Base-by-base conservation (phyloP, 2,797 vertebrate species). In the Pteronotus mesoamericanus region DNA sequence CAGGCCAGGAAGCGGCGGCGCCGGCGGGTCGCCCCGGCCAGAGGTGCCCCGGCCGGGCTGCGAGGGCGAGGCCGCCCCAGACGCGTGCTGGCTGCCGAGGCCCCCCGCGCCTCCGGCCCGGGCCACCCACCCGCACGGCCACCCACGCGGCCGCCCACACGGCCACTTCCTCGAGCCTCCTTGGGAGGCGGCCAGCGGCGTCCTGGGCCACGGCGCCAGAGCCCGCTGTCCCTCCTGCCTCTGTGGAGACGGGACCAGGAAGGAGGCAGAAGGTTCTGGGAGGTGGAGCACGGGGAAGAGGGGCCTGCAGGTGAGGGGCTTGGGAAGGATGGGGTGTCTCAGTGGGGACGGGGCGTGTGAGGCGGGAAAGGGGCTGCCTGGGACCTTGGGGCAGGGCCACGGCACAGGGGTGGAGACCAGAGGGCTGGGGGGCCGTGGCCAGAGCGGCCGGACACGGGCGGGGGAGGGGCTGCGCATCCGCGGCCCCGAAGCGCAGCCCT, bases 401-500 rank as follows among this genome's bases (percentile, higher is more conserved):
- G 4, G 1, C 32, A 6, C 0, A 0, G 34, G 66, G 19, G 5
- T 1, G 1, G 32, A 44, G 11, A 9, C 5, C 9, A 34, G 77
- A 24, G 16, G 59, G 21, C 51, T 24, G 0, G 15, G 75, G 44
- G 44, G 29, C 3, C 2, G 0, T 4, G 74, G 44, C 39, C 9
- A 0, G 72, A 53, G 46, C 2, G 22, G 26, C 32, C 6, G 53
- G 21, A 21, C 21, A 9, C 53, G 5, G 6, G 21, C 3, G 22
- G 79, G 46, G 0, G 6, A 37, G 21, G 16, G 37, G 5, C 1
- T 7, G 12, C 1, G 64, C 4, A 0, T 2, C 39, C 24, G 0
- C 1, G 2, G 75, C 42, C 24, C 9, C 7, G 18, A 0, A 15
- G 29, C 29, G 19, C 19, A 8, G 2, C 34, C 22, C 32, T 22